Evolutionary conservation across 2,797 vertebrate species (phyloP).

Genomic region (Rhyacichthys aspro): DNA sequence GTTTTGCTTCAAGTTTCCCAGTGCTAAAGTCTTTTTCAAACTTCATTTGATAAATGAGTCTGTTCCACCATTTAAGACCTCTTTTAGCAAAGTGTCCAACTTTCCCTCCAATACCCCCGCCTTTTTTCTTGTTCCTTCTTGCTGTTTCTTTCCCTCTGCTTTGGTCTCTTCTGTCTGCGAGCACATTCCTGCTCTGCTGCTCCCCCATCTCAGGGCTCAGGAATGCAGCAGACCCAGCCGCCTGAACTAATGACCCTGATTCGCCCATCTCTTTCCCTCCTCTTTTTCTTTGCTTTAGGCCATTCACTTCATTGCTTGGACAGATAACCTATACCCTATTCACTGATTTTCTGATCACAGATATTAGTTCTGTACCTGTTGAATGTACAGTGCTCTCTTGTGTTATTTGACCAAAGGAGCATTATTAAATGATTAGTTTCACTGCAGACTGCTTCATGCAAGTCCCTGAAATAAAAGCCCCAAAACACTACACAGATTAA

Average conservation of each 20-base stretch:
- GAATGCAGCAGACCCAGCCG: conserved; percentile 85
- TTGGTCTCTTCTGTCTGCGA: conserved; percentile 71
- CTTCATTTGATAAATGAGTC: conserved; percentile 69
- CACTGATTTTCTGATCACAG: conserved; percentile 1
- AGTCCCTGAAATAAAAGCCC: background rate
- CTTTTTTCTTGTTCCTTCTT: conserved; percentile 77
- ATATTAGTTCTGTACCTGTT: conserved; percentile 36
- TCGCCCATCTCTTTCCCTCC: conserved; percentile 76
- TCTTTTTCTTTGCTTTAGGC: conserved; percentile 55
- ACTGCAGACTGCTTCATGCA: background rate
- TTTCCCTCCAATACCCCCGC: conserved; percentile 37
- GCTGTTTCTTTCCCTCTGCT: conserved; percentile 75
- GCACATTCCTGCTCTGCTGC: conserved; percentile 80
- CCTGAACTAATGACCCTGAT: conserved; percentile 87
- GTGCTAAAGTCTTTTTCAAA: conserved; percentile 51
- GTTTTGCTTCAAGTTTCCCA: conserved; percentile 57
- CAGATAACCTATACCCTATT: conserved; percentile 4
- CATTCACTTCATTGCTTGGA: conserved; percentile 28
- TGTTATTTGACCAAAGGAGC: background rate
- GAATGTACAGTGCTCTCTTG: conserved; percentile 4
- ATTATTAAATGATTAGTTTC: background rate
- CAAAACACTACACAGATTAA: no score
- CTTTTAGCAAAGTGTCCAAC: conserved; percentile 54
- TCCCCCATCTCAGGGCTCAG: conserved; percentile 83
- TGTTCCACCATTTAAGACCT: conserved; percentile 61